Conservation (phyloP, 2,797 vertebrate genomes). For the Gallirallus australis region DNA sequence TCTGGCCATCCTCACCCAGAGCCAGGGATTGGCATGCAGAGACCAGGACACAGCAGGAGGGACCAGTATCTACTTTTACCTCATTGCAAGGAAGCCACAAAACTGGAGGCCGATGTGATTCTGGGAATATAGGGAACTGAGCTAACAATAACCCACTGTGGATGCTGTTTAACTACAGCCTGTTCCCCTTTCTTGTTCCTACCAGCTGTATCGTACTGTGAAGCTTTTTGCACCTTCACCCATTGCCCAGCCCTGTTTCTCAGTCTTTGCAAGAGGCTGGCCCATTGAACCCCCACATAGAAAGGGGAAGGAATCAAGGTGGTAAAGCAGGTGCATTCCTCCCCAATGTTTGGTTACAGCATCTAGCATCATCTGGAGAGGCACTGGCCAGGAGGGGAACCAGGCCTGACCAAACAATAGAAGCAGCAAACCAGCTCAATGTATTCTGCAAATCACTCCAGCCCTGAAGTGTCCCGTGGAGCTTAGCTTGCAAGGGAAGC, state of each 20-base stretch:
- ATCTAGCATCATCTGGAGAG: neutral
- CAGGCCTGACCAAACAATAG: rapidly evolving
- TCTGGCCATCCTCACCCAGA: neutral
- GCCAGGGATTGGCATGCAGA: neutral
- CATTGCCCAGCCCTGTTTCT: neutral
- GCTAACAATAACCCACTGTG: neutral
- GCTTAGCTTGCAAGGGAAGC: neutral
- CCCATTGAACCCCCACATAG: rapidly evolving
- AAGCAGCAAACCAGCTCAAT: neutral
- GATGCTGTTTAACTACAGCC: neutral
- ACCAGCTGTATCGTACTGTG: neutral
- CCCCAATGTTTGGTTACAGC: neutral
- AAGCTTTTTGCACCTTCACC: neutral
- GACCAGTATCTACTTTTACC: neutral
- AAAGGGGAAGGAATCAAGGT: neutral
- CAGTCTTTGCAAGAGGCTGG: neutral
- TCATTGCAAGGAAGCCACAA: neutral
- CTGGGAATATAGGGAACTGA: neutral
- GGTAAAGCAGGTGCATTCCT: neutral
- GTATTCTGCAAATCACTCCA: neutral
- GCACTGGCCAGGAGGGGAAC: neutral
- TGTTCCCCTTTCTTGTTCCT: neutral
- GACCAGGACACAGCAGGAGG: neutral
- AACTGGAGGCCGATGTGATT: neutral
- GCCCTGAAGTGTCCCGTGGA: neutral